Evolutionary conservation across 2,888 invertebrate species (phyloP), one percentile per base, ranked within the genome.

Genomic region (Yponomeuta plumbellus): DNA sequence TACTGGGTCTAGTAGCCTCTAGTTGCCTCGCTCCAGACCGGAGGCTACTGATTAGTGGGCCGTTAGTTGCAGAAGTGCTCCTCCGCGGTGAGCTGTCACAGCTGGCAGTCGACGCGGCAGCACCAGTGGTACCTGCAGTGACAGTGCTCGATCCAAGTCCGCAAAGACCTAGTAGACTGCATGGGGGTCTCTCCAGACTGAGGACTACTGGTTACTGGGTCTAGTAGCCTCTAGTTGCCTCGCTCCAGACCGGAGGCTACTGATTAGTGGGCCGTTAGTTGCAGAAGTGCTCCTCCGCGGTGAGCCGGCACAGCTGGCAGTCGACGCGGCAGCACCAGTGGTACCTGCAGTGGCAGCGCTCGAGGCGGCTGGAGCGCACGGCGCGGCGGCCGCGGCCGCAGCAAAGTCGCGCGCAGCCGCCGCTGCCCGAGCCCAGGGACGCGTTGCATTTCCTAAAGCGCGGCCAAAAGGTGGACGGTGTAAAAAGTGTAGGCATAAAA

Each of bases 261-360:
- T 39, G 39, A 39, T 39, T 5, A 39, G 5, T 5, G 11, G 13
- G 17, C 1, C 13, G 44, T 92, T 81, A 94, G 83, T 94, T 93
- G 90, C 96, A 96, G 85, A 94, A 94, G 85, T 95, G 94, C 68
- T 94, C 94, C 75, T 94, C 94, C 65, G 94, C 92, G 82, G 93
- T 92, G 74, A 93, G 93, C 72, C 94, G 91, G 85, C 97, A 97
- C 61, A 94, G 95, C 85, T 96, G 95, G 89, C 97, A 97, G 91
- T 96, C 95, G 69, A 97, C 96, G 83, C 96, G 95, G 88, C 97
- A 97, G 85, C 97, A 97, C 93, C 95, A 96, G 87, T 95, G 94
- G 89, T 96, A 96, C 83, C 95, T 95, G 92, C 97, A 97, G 78
- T 94, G 94, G 85, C 97, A 97, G 78, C 94, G 91, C 84, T 96